Evolutionary conservation across 2,888 invertebrate species (phyloP), one percentile per base, ranked within the genome.

Genomic region (Agrochola macilenta): DNA sequence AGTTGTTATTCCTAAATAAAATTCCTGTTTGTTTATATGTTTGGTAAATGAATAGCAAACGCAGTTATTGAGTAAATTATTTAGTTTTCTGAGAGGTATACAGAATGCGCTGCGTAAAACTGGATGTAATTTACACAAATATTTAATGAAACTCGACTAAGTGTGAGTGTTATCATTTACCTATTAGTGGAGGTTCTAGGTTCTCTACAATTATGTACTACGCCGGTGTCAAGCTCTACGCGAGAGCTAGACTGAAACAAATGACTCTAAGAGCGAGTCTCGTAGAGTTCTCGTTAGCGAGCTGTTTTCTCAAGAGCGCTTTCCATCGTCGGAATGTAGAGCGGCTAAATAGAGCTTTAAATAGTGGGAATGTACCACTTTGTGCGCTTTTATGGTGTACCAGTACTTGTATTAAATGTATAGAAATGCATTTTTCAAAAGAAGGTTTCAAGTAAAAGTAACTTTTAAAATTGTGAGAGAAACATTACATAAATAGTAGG

Each of bases 301-400:
- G 66, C 61, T 52, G 76, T 85, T 76, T 79, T 54, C 82, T 71
- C 63, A 60, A 84, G 85, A 79, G 79, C 49, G 26, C 73, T 74
- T 23, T 69, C 61, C 39, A 26, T 17, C 69, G 49, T 12, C 23
- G 77, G 54, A 74, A 82, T 82, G 26, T 79, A 63, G 65, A 74
- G 64, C 74, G 23, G 2, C 75, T 79, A 79, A 82, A 84, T 79
- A 69, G 61, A 58, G 61, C 43, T 76, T 85, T 78, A 63, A 78
- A 80, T 70, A 60, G 30, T 70, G 14, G 30, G 52, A 61, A 49
- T 60, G 73, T 69, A 46, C 69, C 78, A 60, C 72, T 82, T 74
- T 46, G 52, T 52, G 63, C 17, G 20, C 39, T 76, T 73, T 71
- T 61, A 39, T 61, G 5, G n/a, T 54, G 26, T 20, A 26, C 11